phyloP scores from a whole-genome alignment of 2,113 vertebrate species.

The Sorex araneus region DNA sequence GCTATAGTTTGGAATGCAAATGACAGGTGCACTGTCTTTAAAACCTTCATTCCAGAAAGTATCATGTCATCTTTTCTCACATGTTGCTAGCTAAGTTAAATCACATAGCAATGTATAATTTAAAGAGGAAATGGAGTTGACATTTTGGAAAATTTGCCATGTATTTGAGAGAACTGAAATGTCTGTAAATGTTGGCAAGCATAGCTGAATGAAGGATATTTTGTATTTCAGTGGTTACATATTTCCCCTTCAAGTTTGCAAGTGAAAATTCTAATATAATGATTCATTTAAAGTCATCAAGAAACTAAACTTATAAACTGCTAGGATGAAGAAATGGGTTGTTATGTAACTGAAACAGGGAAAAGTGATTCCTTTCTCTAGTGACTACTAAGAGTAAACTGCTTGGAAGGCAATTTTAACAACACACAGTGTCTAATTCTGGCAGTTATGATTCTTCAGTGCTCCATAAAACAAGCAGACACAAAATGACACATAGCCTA shows the following conservation, averaged over 20 bases:
- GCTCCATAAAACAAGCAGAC: background rate
- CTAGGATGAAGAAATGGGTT: background rate
- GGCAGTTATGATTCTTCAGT: background rate
- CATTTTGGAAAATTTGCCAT: background rate
- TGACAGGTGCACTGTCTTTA: background rate
- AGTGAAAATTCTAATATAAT: background rate
- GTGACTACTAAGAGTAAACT: background rate
- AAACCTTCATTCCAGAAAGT: background rate
- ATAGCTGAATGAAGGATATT: background rate
- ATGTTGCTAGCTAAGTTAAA: background rate
- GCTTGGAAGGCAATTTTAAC: background rate
- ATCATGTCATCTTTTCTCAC: background rate
- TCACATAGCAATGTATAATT: background rate
- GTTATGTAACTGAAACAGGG: background rate
- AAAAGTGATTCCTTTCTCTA: background rate
- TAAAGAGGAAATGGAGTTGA: background rate
- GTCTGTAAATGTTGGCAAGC: conserved; percentile 4
- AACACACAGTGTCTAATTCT: background rate
- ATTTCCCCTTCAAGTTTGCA: background rate
- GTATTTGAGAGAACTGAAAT: conserved; percentile 20
- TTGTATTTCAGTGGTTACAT: conserved; percentile 15
- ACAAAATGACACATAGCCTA: background rate
- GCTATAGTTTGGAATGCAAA: background rate
- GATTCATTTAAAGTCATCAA: background rate
- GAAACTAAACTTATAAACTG: conserved; percentile 3